These are phyloP conservation scores for Aspidiotus destructor DNA, from an alignment of 2,888 invertebrate species.

Conservation along the genomic window DNA sequence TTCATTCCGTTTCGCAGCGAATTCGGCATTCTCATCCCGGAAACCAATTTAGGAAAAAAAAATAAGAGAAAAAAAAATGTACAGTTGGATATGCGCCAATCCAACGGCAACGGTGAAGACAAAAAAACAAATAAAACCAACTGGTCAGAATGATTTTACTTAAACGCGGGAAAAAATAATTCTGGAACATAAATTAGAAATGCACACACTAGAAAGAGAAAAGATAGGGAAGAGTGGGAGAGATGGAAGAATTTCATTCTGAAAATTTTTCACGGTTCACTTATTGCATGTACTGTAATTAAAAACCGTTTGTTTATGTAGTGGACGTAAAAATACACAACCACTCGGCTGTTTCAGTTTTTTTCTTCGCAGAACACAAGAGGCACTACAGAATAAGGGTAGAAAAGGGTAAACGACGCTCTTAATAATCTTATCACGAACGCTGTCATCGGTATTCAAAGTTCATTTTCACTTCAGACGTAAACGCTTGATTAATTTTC, in stretches of 20 bases:
- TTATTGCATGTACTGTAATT: neutral
- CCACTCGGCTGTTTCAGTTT: neutral
- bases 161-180: no score
- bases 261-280: neutral
- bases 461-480: constrained; percentile 15
- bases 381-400: neutral
- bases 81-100: no score
- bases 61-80: no score
- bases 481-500: constrained; percentile 19
- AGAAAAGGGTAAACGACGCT: neutral
- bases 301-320: constrained; percentile 1
- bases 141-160: no score
- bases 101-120: no score
- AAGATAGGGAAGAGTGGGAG: no score
- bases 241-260: neutral
- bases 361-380: neutral
- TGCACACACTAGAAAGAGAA: no score
- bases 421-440: constrained; percentile 14
- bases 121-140: no score
- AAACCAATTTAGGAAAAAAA: no score
- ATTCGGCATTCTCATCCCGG: no score
- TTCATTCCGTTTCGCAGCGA: no score
- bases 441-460: constrained; percentile 15
- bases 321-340: constrained; percentile 2
- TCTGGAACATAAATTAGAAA: no score